A percentile compares a stretch with the other conserved stretches of the same genome.
These are phyloP conservation scores for Leucania comma DNA, from an alignment of 2,888 invertebrate genomes.

Conservation along the genomic window DNA sequence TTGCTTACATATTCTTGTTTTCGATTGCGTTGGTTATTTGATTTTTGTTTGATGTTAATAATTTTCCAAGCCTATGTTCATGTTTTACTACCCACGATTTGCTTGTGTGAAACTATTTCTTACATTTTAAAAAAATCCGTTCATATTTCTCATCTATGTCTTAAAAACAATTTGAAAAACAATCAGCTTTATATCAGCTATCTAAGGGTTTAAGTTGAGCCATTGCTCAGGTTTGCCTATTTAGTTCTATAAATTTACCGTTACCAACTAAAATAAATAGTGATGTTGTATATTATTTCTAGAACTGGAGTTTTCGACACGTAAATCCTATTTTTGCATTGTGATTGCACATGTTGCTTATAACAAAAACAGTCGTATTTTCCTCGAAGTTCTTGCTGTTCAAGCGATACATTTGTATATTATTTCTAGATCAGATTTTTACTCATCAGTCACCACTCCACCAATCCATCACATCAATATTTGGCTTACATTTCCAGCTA, in stretches of 20 bases:
- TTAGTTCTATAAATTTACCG: not conserved
- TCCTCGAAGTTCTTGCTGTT: not conserved
- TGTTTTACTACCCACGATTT: not conserved
- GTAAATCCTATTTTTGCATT: not conserved
- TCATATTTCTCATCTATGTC: too few species aligned
- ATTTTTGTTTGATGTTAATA: not conserved
- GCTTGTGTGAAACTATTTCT: not conserved
- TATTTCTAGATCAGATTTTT: conserved; percentile 15
- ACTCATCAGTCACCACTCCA: conserved; percentile 12
- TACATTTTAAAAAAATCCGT: not conserved
- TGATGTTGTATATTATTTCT: not conserved
- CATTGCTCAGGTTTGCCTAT: too few species aligned
- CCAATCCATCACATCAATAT: conserved; percentile 38
- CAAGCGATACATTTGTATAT: conserved; percentile 13
- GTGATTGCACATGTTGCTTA: conserved; percentile 15
- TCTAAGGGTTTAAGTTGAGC: too few species aligned
- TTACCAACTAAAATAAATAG: not conserved
- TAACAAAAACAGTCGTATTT: conserved; percentile 7
- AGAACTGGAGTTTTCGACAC: not conserved
- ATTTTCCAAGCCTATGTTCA: not conserved
- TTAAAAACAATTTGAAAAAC: too few species aligned
- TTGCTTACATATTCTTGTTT: not conserved
- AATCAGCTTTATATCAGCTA: too few species aligned
- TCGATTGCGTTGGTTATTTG: conserved; percentile 11
- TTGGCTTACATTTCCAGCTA: conserved; percentile 24